phyloP scores from a whole-genome alignment of 2,797 vertebrate genomes.

The Holocentrus rufus region DNA sequence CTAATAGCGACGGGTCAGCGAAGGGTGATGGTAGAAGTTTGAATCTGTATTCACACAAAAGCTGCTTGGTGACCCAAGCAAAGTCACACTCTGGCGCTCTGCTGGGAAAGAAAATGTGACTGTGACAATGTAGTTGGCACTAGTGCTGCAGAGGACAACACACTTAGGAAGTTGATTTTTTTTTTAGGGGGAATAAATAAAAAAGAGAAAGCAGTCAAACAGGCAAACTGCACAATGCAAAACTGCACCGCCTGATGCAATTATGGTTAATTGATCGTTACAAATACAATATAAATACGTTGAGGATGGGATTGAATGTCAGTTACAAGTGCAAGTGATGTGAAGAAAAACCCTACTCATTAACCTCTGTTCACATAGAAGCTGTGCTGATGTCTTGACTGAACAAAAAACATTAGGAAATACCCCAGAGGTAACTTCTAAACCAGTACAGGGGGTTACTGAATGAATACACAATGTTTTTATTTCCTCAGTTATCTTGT shows the following conservation, averaged over 20 bases:
- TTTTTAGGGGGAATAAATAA: too few species aligned
- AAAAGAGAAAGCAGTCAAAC: background rate
- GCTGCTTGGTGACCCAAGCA: conserved; percentile 30
- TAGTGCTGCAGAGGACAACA: too few species aligned
- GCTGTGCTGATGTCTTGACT: conserved; percentile 26
- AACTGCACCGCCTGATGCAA: too few species aligned
- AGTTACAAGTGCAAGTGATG: conserved; percentile 9
- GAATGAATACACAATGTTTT: conserved; percentile 48
- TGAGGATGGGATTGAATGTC: background rate
- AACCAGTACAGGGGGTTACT: conserved; percentile 48
- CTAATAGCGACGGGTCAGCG: background rate
- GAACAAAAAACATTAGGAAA: conserved; percentile 42
- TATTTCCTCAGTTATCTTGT: conserved; percentile 51
- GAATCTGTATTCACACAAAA: conserved; percentile 19
- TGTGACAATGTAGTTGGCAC: background rate
- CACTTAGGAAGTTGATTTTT: too few species aligned
- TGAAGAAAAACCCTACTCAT: conserved; percentile 25
- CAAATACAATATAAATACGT: background rate
- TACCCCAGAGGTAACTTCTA: conserved; percentile 50
- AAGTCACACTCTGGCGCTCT: conserved; percentile 35
- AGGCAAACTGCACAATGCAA: background rate
- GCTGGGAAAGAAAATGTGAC: background rate
- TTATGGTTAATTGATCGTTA: too few species aligned
- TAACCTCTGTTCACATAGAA: conserved; percentile 30
- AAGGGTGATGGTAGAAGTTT: background rate